Evolutionary conservation across 2,113 vertebrate genomes (phyloP).

Genomic region (Pangasianodon hypophthalmus): DNA sequence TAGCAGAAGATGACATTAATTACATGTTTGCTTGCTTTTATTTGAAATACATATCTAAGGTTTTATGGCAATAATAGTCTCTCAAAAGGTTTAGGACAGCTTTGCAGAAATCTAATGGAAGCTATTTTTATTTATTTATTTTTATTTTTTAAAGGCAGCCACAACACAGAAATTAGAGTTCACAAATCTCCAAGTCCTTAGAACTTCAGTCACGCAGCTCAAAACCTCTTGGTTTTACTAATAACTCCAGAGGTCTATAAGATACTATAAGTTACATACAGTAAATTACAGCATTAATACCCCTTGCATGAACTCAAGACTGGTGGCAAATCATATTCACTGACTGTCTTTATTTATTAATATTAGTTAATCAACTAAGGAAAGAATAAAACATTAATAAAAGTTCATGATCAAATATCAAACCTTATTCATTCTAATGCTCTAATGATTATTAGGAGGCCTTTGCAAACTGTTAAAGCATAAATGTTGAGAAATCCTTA

Average conservation of each 20-base stretch:
- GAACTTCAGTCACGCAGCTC: background rate
- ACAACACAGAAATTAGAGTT: background rate
- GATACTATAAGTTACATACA: too few relatives aligned
- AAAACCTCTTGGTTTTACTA: background rate
- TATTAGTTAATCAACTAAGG: background rate
- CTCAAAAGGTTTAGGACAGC: background rate
- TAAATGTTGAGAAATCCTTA: background rate
- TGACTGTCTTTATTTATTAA: background rate
- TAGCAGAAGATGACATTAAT: background rate
- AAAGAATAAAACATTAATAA: background rate
- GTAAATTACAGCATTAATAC: background rate
- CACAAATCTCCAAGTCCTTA: background rate
- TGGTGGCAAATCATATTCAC: background rate
- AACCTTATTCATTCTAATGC: background rate
- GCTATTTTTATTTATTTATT: too few relatives aligned
- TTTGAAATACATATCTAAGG: background rate
- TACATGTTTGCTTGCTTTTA: background rate
- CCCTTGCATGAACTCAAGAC: background rate
- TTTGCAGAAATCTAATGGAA: background rate
- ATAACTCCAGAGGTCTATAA: background rate
- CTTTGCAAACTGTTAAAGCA: too few relatives aligned
- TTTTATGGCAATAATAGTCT: background rate
- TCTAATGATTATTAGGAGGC: background rate
- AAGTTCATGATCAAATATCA: background rate
- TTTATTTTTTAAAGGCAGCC: too few relatives aligned